Conservation (phyloP, 2,888 invertebrate species). For the Kryphioiulus occultus region DNA sequence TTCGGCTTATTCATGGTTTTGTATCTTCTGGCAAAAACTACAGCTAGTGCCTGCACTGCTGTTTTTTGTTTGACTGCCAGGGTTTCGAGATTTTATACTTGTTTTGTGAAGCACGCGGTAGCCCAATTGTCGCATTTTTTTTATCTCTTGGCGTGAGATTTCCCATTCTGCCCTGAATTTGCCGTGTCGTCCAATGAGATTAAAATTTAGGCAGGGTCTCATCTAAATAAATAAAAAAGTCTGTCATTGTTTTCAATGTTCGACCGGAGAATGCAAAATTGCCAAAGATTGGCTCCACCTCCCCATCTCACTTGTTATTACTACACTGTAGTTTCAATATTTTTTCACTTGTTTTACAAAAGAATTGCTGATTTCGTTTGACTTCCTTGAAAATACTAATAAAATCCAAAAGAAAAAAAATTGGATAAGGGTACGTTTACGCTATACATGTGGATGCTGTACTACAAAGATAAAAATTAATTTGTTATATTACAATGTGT, state of each 20-base stretch:
- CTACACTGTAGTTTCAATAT: too few relatives aligned
- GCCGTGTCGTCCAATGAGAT: background rate
- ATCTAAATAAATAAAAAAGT: background rate
- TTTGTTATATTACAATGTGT: too few relatives aligned
- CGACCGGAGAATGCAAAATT: background rate
- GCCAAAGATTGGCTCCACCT: background rate
- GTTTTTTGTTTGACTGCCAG: background rate
- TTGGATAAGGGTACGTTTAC: too few relatives aligned
- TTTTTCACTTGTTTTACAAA: too few relatives aligned
- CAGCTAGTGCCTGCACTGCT: background rate
- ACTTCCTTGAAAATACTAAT: too few relatives aligned
- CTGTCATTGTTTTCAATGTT: background rate
- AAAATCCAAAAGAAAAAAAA: too few relatives aligned
- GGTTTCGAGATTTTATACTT: background rate
- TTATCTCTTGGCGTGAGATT: background rate
- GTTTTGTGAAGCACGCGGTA: background rate
- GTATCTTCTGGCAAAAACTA: background rate
- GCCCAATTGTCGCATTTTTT: background rate
- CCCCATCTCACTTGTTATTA: background rate
- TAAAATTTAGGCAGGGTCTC: background rate
- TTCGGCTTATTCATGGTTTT: background rate
- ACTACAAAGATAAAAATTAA: too few relatives aligned
- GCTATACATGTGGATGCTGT: too few relatives aligned
- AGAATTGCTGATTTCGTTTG: too few relatives aligned
- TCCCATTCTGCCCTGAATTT: background rate